A percentile compares a stretch with the other conserved stretches of the same genome.
Conservation (phyloP, 2,888 invertebrate species). For the Drosophila formosana region DNA sequence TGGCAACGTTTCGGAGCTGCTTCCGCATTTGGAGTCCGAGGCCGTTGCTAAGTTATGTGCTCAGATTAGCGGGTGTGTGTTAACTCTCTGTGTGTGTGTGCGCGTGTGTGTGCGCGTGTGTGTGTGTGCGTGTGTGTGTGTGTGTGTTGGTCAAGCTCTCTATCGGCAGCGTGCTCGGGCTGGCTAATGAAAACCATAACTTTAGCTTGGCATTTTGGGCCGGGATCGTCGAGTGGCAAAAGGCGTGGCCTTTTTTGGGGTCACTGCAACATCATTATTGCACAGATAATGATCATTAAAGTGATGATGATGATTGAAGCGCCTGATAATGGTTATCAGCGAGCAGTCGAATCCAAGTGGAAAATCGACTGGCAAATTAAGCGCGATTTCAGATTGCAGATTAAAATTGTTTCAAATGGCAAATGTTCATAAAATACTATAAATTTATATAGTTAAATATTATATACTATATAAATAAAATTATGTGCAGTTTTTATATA, state of each 20-base stretch:
- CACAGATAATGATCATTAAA: conserved; percentile 4
- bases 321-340: conserved; percentile 4
- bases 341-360: neutral
- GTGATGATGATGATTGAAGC: conserved; percentile 8
- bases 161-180: conserved; percentile 41
- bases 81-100: conserved; percentile 40
- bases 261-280: conserved; percentile 25
- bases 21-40: conserved; percentile 59
- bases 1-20: conserved; percentile 57
- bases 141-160: conserved; percentile 38
- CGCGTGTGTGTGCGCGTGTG: conserved; percentile 5
- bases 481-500: too few species aligned
- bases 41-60: conserved; percentile 71
- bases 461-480: too few species aligned
- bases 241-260: conserved; percentile 50
- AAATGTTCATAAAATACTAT: too few species aligned
- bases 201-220: conserved; percentile 64
- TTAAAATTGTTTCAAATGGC: too few species aligned
- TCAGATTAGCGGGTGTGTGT: conserved; percentile 79
- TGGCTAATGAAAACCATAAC: conserved; percentile 79
- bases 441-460: too few species aligned
- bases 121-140: conserved; percentile 13
- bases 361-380: neutral
- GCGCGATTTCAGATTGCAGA: too few species aligned
- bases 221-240: conserved; percentile 31